Percentiles rank a stretch among this genome's conserved stretches.
These are phyloP conservation scores for Drosophila borealis DNA, from an alignment of 2,888 invertebrate genomes.

Conservation along the genomic window DNA sequence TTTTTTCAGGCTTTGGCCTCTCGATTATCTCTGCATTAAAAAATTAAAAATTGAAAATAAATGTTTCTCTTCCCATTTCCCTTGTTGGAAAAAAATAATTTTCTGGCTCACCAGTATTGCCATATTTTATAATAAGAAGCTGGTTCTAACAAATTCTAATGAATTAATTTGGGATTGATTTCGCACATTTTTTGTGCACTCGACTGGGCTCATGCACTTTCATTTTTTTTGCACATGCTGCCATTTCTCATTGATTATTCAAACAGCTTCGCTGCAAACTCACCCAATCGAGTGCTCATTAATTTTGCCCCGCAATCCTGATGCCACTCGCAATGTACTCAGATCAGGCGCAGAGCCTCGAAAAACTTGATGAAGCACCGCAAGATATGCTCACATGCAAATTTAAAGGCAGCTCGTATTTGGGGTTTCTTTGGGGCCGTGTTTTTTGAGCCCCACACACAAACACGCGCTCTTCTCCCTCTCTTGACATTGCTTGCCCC, in stretches of 20 bases:
- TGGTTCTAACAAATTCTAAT: too few relatives aligned
- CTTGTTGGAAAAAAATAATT: too few relatives aligned
- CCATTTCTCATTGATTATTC: slow-evolving; percentile 55
- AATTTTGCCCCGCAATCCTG: slow-evolving; percentile 50
- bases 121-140: too few relatives aligned
- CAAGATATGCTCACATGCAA: slow-evolving; percentile 68
- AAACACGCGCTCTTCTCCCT: not conserved
- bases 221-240: not conserved
- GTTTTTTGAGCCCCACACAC: not conserved
- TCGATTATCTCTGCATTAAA: too few relatives aligned
- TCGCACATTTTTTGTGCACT: not conserved
- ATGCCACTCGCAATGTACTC: slow-evolving; percentile 4
- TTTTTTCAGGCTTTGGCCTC: too few relatives aligned
- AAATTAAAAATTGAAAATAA: too few relatives aligned
- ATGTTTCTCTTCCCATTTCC: too few relatives aligned
- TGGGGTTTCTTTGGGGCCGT: slow-evolving; percentile 29
- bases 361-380: slow-evolving; percentile 54
- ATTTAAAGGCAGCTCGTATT: slow-evolving; percentile 32
- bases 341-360: not conserved
- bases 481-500: slow-evolving; percentile 27
- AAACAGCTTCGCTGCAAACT: slow-evolving; percentile 53
- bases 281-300: slow-evolving; percentile 67
- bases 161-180: not conserved
- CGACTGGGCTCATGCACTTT: not conserved
- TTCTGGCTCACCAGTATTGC: too few relatives aligned